phyloP scores from a whole-genome alignment of 2,113 vertebrate species.

The Gasterosteus nipponicus region DNA sequence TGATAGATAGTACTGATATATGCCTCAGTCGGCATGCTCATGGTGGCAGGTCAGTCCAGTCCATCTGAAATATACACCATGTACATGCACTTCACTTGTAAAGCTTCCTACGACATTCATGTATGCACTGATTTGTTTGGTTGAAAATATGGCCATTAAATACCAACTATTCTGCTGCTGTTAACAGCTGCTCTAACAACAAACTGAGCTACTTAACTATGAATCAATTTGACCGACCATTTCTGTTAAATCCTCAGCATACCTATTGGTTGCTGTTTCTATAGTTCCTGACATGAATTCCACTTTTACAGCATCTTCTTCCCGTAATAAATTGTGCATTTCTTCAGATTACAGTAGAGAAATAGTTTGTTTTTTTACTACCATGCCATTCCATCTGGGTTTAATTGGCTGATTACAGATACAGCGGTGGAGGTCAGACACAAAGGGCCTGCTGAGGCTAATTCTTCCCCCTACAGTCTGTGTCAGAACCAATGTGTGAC shows the following conservation, averaged over 20 bases:
- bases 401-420: background rate
- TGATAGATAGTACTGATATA: constrained; percentile 13
- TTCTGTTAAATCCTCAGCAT: background rate
- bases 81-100: background rate
- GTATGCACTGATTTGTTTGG: background rate
- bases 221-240: background rate
- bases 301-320: background rate
- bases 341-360: background rate
- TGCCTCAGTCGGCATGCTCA: background rate
- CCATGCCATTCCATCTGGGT: background rate
- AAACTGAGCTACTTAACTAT: background rate
- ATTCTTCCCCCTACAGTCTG: background rate
- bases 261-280: background rate
- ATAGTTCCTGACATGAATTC: background rate
- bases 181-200: background rate
- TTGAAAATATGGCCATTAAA: background rate
- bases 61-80: background rate
- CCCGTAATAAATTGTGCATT: background rate
- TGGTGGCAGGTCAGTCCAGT: background rate
- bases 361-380: background rate
- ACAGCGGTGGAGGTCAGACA: background rate
- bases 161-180: background rate
- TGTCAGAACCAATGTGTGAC: background rate
- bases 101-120: background rate
- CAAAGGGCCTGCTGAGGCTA: background rate